These are phyloP conservation scores for Tupaia tana DNA, from an alignment of 2,113 vertebrate species.

Conservation along the genomic window DNA sequence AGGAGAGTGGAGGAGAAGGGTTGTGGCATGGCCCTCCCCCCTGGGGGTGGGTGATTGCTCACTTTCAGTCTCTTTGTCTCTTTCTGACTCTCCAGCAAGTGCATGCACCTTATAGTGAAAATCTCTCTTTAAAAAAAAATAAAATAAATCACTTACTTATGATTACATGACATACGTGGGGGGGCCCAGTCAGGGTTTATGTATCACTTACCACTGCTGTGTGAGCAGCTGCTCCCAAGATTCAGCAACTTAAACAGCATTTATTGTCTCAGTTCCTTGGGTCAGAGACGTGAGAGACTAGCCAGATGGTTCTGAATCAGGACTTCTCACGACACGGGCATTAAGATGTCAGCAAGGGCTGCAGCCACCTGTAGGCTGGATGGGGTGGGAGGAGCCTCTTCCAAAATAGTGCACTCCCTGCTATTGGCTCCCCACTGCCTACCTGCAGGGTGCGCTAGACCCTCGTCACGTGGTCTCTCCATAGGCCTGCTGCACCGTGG, in stretches of 20 bases:
- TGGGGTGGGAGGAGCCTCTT: neutral
- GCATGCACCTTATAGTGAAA: too few relatives aligned
- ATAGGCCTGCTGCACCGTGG: neutral
- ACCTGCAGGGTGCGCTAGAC: neutral
- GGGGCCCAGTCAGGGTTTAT: neutral
- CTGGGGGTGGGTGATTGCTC: too few relatives aligned
- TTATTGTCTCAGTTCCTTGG: neutral
- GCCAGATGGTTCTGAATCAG: neutral
- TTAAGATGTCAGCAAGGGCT: neutral
- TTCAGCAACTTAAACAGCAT: neutral
- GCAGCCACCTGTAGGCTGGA: neutral
- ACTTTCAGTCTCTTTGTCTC: too few relatives aligned
- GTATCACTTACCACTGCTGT: neutral
- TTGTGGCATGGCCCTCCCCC: too few relatives aligned
- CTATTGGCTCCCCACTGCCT: neutral
- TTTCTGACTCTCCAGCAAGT: too few relatives aligned
- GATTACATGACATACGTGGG: neutral
- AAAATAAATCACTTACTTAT: neutral
- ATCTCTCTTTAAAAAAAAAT: too few relatives aligned
- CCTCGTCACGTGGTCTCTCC: neutral
- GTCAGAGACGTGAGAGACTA: neutral
- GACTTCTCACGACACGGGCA: neutral
- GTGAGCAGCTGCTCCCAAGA: neutral
- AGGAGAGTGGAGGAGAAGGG: too few relatives aligned
- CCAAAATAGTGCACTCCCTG: fast-evolving